phyloP scores from a whole-genome alignment of 2,113 vertebrate species.

The Falcunculus frontatus region DNA sequence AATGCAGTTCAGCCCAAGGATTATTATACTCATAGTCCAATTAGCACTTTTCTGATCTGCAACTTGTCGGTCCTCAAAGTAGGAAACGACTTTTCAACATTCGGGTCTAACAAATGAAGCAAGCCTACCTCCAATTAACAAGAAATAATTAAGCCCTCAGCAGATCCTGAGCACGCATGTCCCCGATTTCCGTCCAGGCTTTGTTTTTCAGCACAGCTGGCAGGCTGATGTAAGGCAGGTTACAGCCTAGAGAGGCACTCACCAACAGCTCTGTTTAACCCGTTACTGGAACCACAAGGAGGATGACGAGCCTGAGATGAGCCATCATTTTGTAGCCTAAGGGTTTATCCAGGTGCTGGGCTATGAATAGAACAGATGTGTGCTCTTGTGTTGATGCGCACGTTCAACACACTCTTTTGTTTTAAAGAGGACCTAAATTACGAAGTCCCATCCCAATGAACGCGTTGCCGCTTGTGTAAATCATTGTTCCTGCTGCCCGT shows the following conservation, averaged over 20 bases:
- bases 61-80: not conserved
- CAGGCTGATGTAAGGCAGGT: not conserved
- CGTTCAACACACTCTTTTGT: not conserved
- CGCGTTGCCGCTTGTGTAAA: accelerated
- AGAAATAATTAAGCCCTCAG: not conserved
- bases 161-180: not conserved
- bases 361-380: not conserved
- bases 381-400: not conserved
- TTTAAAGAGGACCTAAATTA: not conserved
- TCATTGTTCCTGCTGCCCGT: accelerated
- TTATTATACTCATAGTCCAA: not conserved
- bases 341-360: not conserved
- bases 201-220: not conserved
- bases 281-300: not conserved
- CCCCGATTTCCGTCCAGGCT: not conserved
- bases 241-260: not conserved
- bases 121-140: not conserved
- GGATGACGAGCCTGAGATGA: not conserved
- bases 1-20: not conserved
- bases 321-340: not conserved
- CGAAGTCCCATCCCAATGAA: not conserved
- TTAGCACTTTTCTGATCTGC: not conserved
- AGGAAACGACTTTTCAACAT: not conserved
- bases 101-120: not conserved
- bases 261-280: not conserved